Conservation (phyloP, 2,797 vertebrate genomes). For the Anguilla obscura region DNA sequence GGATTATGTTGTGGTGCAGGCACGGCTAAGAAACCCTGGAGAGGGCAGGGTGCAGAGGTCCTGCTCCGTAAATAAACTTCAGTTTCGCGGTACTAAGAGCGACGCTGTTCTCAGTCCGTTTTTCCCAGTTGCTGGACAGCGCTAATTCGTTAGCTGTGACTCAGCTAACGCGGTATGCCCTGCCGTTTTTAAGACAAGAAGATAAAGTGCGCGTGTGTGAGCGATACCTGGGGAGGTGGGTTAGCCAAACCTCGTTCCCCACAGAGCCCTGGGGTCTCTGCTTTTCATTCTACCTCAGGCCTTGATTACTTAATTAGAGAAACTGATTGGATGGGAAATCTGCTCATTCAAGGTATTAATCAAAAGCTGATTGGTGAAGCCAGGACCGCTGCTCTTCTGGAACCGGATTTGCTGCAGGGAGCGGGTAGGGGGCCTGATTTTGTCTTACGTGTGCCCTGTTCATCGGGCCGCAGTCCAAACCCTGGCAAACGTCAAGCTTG, state of each 20-base stretch:
- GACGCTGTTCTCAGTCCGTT: background rate
- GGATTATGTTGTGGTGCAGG: background rate
- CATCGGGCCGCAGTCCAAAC: constrained; percentile 41
- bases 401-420: constrained; percentile 28
- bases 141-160: constrained; percentile 48
- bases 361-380: constrained; percentile 60
- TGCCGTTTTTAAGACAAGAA: constrained; percentile 40
- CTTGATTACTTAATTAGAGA: constrained; percentile 68
- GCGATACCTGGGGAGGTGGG: constrained; percentile 50
- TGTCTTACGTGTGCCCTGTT: constrained; percentile 48
- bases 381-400: constrained; percentile 48
- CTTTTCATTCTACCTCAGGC: constrained; percentile 62
- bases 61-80: background rate
- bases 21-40: background rate
- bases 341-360: constrained; percentile 68
- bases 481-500: constrained; percentile 45
- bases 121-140: background rate
- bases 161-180: constrained; percentile 54
- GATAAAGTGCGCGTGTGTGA: constrained; percentile 48
- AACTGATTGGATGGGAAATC: constrained; percentile 68
- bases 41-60: background rate
- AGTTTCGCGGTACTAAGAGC: background rate
- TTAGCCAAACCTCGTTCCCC: constrained; percentile 46
- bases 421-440: constrained; percentile 48
- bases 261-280: constrained; percentile 55